These are phyloP conservation scores for Listrodromus nycthemerus DNA, from an alignment of 2,888 invertebrate genomes.

Conservation along the genomic window DNA sequence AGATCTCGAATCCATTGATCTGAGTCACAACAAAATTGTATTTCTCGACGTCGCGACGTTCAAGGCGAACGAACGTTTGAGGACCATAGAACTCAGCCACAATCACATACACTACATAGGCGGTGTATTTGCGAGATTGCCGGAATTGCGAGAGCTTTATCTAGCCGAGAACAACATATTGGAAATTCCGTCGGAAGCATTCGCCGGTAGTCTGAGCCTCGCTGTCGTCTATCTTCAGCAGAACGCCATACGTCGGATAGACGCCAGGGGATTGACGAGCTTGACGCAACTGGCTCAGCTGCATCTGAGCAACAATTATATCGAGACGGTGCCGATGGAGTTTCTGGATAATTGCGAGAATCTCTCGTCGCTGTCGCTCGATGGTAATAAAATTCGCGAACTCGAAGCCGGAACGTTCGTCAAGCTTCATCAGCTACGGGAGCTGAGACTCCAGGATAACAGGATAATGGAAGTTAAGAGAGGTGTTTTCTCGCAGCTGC, in stretches of 20 bases:
- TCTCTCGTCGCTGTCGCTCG: slow-evolving; percentile 93
- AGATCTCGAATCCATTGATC: slow-evolving; percentile 92
- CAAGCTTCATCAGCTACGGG: slow-evolving; percentile 90
- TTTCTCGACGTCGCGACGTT: slow-evolving; percentile 91
- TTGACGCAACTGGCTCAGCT: slow-evolving; percentile 92
- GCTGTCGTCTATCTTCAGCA: slow-evolving; percentile 94
- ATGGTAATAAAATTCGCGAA: slow-evolving; percentile 93
- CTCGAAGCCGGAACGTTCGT: slow-evolving; percentile 92
- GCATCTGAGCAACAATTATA: slow-evolving; percentile 94
- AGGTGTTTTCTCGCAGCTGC: slow-evolving; percentile 93
- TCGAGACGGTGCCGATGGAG: slow-evolving; percentile 91
- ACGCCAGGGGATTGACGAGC: slow-evolving; percentile 90
- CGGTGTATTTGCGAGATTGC: slow-evolving; percentile 92
- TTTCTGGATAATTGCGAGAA: slow-evolving; percentile 91
- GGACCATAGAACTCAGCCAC: slow-evolving; percentile 94
- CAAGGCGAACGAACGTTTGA: slow-evolving; percentile 90
- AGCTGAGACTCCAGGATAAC: slow-evolving; percentile 95
- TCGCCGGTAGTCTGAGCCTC: slow-evolving; percentile 90
- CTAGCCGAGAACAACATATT: slow-evolving; percentile 95
- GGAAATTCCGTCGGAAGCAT: slow-evolving; percentile 92
- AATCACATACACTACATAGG: slow-evolving; percentile 95
- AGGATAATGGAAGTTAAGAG: slow-evolving; percentile 90
- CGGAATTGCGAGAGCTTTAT: slow-evolving; percentile 92
- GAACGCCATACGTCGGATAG: slow-evolving; percentile 92
- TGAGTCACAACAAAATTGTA: slow-evolving; percentile 95